These are phyloP conservation scores for Tortrix viridana DNA, from an alignment of 2,888 invertebrate species.

Conservation along the genomic window DNA sequence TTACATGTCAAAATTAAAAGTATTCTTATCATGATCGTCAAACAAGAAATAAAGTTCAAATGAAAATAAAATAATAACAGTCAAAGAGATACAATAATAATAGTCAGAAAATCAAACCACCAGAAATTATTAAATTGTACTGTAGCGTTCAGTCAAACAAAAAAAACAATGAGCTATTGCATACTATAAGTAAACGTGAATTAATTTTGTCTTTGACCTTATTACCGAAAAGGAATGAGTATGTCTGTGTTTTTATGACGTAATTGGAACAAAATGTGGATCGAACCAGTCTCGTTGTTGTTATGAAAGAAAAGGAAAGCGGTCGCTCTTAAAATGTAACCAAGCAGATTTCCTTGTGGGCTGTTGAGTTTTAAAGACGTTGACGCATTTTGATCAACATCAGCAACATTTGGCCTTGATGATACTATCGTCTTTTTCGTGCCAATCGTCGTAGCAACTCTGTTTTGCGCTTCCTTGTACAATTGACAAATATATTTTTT, in stretches of 20 bases:
- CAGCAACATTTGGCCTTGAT: not conserved
- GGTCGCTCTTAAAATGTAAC: slow-evolving; percentile 9
- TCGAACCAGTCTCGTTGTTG: slow-evolving; percentile 24
- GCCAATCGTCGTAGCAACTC: not conserved
- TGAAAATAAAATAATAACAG: too few species aligned
- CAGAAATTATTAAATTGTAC: slow-evolving; percentile 1
- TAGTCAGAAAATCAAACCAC: too few species aligned
- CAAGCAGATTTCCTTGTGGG: slow-evolving; percentile 14
- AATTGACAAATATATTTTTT: slow-evolving; percentile 34
- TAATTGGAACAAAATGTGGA: slow-evolving; percentile 44
- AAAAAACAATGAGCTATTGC: slow-evolving; percentile 8
- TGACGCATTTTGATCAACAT: not conserved
- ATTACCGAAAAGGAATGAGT: slow-evolving; percentile 13
- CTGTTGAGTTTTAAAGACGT: slow-evolving; percentile 1
- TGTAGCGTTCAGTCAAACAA: slow-evolving; percentile 1
- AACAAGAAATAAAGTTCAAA: too few species aligned
- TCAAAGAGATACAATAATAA: too few species aligned
- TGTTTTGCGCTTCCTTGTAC: slow-evolving; percentile 31
- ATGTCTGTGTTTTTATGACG: slow-evolving; percentile 42
- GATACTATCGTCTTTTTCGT: not conserved
- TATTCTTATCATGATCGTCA: too few species aligned
- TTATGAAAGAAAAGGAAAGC: slow-evolving; percentile 32
- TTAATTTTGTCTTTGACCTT: slow-evolving; percentile 17
- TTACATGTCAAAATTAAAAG: too few species aligned
- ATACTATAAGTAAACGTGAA: not conserved